phyloP scores from a whole-genome alignment of 1,140 invertebrate genomes.

The Teleopsis dalmanni region DNA sequence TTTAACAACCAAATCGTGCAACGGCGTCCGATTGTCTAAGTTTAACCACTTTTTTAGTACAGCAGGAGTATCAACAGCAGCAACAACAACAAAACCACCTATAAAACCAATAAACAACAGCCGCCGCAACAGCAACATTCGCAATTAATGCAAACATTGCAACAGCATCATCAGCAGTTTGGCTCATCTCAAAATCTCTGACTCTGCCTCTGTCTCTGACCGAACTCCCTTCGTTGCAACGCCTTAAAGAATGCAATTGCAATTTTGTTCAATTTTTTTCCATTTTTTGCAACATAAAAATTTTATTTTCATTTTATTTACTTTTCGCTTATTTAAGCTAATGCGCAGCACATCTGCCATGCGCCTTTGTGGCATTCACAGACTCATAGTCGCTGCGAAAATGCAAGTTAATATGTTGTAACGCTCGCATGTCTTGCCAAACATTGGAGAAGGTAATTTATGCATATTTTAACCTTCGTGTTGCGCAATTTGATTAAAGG shows the following conservation, averaged over 20 bases:
- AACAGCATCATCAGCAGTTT: no score
- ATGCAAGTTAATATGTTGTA: not conserved
- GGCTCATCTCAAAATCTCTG: no score
- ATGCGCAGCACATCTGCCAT: constrained; percentile 9
- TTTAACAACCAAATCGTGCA: constrained; percentile 42
- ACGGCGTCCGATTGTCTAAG: constrained; percentile 42
- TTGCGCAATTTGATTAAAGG: no score
- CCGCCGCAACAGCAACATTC: no score
- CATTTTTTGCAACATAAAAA: not conserved
- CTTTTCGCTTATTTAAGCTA: constrained; percentile 11
- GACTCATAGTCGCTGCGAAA: constrained; percentile 2
- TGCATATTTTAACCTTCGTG: no score
- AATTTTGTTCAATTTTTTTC: constrained; percentile 18
- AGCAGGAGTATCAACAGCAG: not conserved
- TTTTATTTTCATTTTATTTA: constrained; percentile 4
- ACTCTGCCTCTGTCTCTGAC: no score
- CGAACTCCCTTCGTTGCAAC: no score
- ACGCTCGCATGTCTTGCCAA: not conserved
- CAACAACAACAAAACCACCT: no score
- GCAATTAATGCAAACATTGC: no score
- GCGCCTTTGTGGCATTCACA: constrained; percentile 3
- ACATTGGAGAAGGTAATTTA: no score
- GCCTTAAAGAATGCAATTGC: constrained; percentile 43
- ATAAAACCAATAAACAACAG: no score
- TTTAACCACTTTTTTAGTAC: constrained; percentile 37